Evolutionary conservation across 2,113 vertebrate genomes (phyloP), one percentile per base, ranked within the genome.

Genomic region (Neodontobutis hainanensis): DNA sequence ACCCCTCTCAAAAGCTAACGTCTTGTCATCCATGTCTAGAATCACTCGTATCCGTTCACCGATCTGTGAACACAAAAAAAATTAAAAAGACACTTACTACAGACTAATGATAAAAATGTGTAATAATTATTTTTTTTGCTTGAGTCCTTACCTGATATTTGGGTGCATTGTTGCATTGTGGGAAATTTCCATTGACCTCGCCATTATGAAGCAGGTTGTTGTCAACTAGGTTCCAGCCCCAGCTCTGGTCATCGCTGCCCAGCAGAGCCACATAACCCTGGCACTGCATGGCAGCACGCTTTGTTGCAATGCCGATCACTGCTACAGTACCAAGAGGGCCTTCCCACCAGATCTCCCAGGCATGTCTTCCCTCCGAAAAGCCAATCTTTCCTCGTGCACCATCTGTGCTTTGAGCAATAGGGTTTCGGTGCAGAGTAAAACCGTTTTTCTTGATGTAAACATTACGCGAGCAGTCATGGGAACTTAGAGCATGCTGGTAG

Each of bases 321-420:
- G 97, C 97, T 85, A 99, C 97, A 0, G 97, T 99, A 70, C 97
- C 97, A 7, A 99, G 93, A 2, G 97, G 97, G 48, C 97, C 97
- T 64, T 99, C 97, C 97, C 97, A 99, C 97, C 97, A 99, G 75
- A 99, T 96, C 89, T 99, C 97, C 97, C 97, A 99, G 11, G 97
- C 97, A 5, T 99, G 97, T 40, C 97, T 93, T 45, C 97, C 97
- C 90, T 99, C 96, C 0, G 92, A 94, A 87, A 99, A 99, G 83
- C 97, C 97, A 3, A 98, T 97, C 89, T 99, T 98, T 77, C 95
- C 97, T 38, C 97, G 95, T 1, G 97, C 97, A 3, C 97, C 97
- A 2, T 99, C 97, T 0, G 97, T 99, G 91, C 97, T 99, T 90
- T 99, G 97, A 64, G 97, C 97, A 0, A 99, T 98, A 71, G 97